Percentiles rank a stretch among this genome's conserved stretches.
Conservation (phyloP, 2,113 vertebrate species). For the Dasypus novemcinctus region DNA sequence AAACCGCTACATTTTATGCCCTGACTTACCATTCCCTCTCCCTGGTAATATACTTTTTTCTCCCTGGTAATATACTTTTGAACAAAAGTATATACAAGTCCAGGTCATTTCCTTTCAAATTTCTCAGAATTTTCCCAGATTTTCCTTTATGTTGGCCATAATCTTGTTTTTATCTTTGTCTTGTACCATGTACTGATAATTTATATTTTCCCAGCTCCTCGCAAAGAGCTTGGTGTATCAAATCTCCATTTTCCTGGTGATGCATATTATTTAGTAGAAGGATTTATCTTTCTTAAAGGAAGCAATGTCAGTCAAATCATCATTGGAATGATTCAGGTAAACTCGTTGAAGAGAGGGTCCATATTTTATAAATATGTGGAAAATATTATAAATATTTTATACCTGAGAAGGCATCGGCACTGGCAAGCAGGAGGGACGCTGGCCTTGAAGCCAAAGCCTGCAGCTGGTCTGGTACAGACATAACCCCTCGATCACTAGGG, state of each 20-base stretch:
- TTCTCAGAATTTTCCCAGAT: not conserved
- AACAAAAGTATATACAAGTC: slow-evolving; percentile 16
- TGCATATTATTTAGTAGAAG: not conserved
- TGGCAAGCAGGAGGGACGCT: not conserved
- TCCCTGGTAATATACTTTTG: not conserved
- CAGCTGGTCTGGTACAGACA: no score
- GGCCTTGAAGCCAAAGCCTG: not conserved
- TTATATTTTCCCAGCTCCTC: not conserved
- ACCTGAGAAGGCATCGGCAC: not conserved
- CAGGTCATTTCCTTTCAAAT: not conserved
- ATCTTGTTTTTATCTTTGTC: not conserved
- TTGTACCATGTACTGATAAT: not conserved
- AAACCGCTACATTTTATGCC: no score
- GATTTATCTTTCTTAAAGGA: slow-evolving; percentile 39
- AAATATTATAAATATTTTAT: slow-evolving; percentile 48
- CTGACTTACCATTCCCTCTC: no score
- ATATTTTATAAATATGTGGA: slow-evolving; percentile 51
- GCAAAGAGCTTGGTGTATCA: not conserved
- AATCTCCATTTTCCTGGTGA: not conserved
- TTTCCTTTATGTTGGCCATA: not conserved
- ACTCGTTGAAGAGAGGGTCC: not conserved
- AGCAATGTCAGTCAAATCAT: not conserved
- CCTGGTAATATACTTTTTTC: no score
- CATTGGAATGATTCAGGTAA: not conserved
- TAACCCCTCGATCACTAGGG: not conserved